A percentile compares a stretch with the other conserved stretches of the same genome.
Evolutionary conservation across 2,797 vertebrate species (phyloP).

Genomic region (Siniperca scherzeri): DNA sequence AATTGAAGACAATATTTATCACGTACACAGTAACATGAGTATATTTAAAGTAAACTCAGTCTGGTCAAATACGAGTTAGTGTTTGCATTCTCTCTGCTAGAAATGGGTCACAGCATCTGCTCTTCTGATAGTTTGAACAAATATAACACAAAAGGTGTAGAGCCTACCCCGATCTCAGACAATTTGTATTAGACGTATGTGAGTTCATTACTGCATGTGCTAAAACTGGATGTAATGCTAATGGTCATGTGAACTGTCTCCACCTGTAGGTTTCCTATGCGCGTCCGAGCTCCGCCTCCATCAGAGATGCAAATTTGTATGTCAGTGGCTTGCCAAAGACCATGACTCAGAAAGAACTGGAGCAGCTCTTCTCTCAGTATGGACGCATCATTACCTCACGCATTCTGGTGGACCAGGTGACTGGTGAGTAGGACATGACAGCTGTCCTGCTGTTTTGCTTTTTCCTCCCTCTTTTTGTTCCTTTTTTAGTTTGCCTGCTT

Average conservation of each 20-base stretch:
- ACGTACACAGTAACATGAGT: not conserved
- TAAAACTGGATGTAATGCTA: not conserved
- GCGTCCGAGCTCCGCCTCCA: slow-evolving; percentile 97
- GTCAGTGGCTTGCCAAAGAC: slow-evolving; percentile 98
- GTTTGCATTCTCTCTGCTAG: not conserved
- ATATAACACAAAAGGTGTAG: slow-evolving; percentile 1
- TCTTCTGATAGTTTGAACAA: not conserved
- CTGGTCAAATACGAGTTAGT: not conserved
- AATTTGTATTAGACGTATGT: not conserved
- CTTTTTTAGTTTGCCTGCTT: not conserved
- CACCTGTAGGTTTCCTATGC: slow-evolving; percentile 94
- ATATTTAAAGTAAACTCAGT: not conserved
- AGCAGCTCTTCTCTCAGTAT: slow-evolving; percentile 97
- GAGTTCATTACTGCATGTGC: not conserved
- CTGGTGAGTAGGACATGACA: slow-evolving; percentile 89
- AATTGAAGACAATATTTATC: not conserved
- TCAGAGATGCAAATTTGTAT: slow-evolving; percentile 98
- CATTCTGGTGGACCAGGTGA: slow-evolving; percentile 97
- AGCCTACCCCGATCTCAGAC: not conserved
- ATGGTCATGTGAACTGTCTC: slow-evolving; percentile 26
- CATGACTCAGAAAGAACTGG: slow-evolving; percentile 97
- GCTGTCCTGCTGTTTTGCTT: not conserved
- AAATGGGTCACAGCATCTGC: slow-evolving; percentile 22
- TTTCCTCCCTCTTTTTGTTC: not conserved
- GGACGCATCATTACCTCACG: slow-evolving; percentile 99